These are phyloP conservation scores for Magallana nippona DNA, from an alignment of 2,888 invertebrate genomes.

Conservation along the genomic window DNA sequence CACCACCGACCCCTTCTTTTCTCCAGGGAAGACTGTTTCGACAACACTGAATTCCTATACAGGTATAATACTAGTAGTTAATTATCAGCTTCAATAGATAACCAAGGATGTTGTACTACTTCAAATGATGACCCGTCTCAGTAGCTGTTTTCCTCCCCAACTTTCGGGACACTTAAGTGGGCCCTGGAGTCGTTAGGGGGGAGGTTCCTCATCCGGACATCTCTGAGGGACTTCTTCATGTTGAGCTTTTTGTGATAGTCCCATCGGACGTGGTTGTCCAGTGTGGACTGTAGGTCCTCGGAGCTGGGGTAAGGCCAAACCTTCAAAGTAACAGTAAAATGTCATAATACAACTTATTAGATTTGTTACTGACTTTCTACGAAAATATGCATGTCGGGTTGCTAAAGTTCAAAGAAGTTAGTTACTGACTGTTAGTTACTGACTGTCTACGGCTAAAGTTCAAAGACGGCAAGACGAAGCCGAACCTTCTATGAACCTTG, in stretches of 20 bases:
- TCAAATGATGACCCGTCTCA: not conserved
- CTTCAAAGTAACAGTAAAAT: slow-evolving; percentile 48
- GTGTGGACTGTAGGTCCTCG: slow-evolving; percentile 64
- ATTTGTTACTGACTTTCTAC: no score
- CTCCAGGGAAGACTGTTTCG: not conserved
- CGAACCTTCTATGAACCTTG: no score
- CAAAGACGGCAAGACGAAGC: no score
- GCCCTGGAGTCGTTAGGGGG: slow-evolving; percentile 56
- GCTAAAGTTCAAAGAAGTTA: no score
- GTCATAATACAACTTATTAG: no score
- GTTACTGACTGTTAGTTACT: no score
- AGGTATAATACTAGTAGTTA: no score
- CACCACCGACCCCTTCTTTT: not conserved
- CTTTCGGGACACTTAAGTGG: slow-evolving; percentile 36
- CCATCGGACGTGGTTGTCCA: slow-evolving; percentile 68
- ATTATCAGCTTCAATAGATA: no score
- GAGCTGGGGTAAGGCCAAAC: slow-evolving; percentile 71
- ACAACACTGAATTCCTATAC: no score
- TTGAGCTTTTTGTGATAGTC: slow-evolving; percentile 62
- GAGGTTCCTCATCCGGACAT: slow-evolving; percentile 52
- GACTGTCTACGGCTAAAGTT: no score
- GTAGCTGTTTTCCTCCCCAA: not conserved
- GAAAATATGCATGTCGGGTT: no score
- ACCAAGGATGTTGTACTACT: no score
- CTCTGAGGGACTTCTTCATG: slow-evolving; percentile 53